Evolutionary conservation across 2,888 invertebrate species (phyloP).

Genomic region (Dicyrtomina minuta): DNA sequence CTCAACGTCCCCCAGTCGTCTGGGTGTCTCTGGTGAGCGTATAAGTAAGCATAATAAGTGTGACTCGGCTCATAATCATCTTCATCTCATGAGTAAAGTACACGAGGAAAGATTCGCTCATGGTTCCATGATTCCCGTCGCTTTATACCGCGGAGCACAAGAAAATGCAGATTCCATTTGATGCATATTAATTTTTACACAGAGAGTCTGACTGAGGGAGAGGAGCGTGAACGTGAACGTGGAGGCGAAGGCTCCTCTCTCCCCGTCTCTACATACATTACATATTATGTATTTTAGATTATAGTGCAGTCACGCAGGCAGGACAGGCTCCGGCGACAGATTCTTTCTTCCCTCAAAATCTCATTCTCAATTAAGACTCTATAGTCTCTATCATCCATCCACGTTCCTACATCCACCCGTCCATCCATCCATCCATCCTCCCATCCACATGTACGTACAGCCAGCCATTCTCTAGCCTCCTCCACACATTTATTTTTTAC

Average conservation of each 20-base stretch:
- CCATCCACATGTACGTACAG: not conserved
- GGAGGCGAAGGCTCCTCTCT: not conserved
- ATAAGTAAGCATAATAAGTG: slow-evolving; percentile 7
- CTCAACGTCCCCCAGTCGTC: slow-evolving; percentile 3
- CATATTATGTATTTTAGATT: too few species aligned
- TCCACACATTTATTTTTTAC: too few species aligned
- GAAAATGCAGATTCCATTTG: slow-evolving; percentile 25
- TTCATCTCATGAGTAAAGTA: slow-evolving; percentile 13
- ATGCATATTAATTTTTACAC: slow-evolving; percentile 33
- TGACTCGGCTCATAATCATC: slow-evolving; percentile 1
- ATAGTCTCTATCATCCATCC: not conserved
- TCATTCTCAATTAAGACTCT: slow-evolving; percentile 26
- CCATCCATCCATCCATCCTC: not conserved
- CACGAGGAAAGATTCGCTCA: slow-evolving; percentile 13
- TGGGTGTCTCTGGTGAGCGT: not conserved
- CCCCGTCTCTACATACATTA: not conserved
- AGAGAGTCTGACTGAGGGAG: not conserved
- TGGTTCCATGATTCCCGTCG: slow-evolving; percentile 9
- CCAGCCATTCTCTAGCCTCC: not conserved
- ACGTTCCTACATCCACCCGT: not conserved
- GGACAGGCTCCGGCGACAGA: slow-evolving; percentile 1
- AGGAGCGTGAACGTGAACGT: not conserved
- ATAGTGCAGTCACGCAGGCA: not conserved
- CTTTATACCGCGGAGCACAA: slow-evolving; percentile 8
- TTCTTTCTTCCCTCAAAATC: slow-evolving; percentile 23